Percentiles rank a stretch among this genome's conserved stretches.
Conservation (phyloP, 2,888 invertebrate genomes). For the Cheilosia pagana region DNA sequence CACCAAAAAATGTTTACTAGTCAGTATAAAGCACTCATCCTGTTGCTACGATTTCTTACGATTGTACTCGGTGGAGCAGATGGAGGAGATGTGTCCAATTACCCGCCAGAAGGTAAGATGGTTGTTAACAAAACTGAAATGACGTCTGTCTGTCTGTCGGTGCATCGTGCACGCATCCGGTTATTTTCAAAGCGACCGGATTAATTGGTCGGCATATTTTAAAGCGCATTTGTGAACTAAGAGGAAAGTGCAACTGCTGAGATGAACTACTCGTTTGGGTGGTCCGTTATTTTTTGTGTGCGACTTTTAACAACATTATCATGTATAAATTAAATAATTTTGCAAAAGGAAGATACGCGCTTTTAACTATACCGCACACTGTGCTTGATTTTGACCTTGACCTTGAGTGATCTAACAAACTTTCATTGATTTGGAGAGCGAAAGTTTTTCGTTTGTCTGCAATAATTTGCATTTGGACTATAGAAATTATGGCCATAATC, state of each 20-base stretch:
- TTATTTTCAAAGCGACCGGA: constrained; percentile 1
- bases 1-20: constrained; percentile 41
- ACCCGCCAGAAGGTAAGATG: constrained; percentile 48
- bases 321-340: background rate
- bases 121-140: background rate
- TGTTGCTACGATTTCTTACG: constrained; percentile 45
- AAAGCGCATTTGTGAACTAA: background rate
- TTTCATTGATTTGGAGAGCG: no score
- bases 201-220: constrained; percentile 2
- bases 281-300: background rate
- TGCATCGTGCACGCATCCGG: background rate
- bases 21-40: constrained; percentile 42
- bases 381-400: background rate
- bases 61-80: constrained; percentile 41
- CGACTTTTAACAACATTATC: background rate
- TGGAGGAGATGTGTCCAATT: constrained; percentile 40
- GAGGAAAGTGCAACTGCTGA: background rate
- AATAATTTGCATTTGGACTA: no score
- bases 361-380: background rate
- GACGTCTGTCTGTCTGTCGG: constrained; percentile 3
- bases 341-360: background rate
- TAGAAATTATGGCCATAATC: no score
- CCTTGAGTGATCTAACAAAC: background rate
- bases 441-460: no score
- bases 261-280: background rate